Evolutionary conservation across 2,888 invertebrate genomes (phyloP), one percentile per base, ranked within the genome.

Genomic region (Heliothis peltigera): DNA sequence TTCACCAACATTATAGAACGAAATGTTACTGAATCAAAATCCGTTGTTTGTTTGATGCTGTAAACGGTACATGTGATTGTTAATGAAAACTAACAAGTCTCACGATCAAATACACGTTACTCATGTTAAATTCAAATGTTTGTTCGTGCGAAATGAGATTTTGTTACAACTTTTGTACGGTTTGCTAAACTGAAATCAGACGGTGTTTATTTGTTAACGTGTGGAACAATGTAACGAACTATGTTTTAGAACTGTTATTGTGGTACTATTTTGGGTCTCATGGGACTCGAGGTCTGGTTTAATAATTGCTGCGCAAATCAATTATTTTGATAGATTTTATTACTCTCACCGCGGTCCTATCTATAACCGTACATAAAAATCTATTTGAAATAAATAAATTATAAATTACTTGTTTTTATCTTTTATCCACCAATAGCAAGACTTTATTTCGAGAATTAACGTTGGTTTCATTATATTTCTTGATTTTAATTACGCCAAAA

Each of bases 11-110:
- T 88, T 88, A 87, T 85, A 80, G 79, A 80, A 82, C 82, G 52
- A 87, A 84, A 85, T 84, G 87, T 89, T 87, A 84, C 82, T 82
- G 85, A 84, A 86, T 86, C 87, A 87, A 85, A 89, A 87, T 88
- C 83, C 79, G 77, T 83, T 87, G 86, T 87, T 88, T 86, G 87
- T 89, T 88, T 88, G 89, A 89, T 88, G 87, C 83, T 75, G 82
- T 74, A 77, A 77, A 80, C 82, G 81, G 77, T 76, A 75, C 69
- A 70, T 77, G 80, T 79, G 84, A 87, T 87, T 85, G 87, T 86
- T 84, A 81, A 85, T 83, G 82, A 82, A 75, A 82, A 86, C 86
- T 87, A 79, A 79, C 82, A 78, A 79, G 77, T 81, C 80, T 75
- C 72, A 81, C 80, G 80, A 83, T 83, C 83, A 84, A 81, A 83